A percentile compares a stretch with the other conserved stretches of the same genome.
These are phyloP conservation scores for Labeo rohita DNA, from an alignment of 2,113 vertebrate genomes.

Conservation along the genomic window DNA sequence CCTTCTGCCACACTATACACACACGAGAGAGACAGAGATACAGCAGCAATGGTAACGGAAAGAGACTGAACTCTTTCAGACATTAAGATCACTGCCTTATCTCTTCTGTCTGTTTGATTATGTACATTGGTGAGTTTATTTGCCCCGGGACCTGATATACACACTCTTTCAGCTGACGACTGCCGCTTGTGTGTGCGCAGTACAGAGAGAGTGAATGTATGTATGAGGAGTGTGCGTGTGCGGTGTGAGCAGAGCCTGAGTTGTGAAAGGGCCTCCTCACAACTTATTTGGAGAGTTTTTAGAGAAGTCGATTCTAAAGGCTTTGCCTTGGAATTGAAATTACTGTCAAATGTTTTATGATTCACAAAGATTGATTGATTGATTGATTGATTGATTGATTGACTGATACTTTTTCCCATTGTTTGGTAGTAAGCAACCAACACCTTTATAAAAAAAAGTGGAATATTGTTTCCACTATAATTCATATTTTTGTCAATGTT, in stretches of 20 bases:
- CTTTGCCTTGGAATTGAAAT: neutral
- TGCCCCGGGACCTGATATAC: neutral
- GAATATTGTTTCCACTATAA: neutral
- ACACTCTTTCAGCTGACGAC: neutral
- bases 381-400: neutral
- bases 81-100: conserved; percentile 14
- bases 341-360: neutral
- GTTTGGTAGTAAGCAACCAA: neutral
- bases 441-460: too few species aligned
- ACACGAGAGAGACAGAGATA: conserved; percentile 27
- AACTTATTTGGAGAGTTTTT: neutral
- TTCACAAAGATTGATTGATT: neutral
- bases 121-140: conserved; percentile 20
- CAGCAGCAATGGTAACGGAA: conserved; percentile 21
- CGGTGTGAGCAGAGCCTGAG: too few species aligned
- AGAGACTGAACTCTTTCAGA: conserved; percentile 21
- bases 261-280: neutral
- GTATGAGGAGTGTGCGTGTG: neutral
- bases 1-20: conserved; percentile 40
- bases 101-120: conserved; percentile 26
- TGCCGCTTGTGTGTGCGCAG: neutral
- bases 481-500: neutral
- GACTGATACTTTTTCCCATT: neutral
- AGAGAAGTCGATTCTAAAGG: neutral
- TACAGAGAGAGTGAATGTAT: neutral